A percentile compares a stretch with the other conserved stretches of the same genome.
Conservation (phyloP, 2,888 invertebrate species). For the Shargacucullia verbasci region DNA sequence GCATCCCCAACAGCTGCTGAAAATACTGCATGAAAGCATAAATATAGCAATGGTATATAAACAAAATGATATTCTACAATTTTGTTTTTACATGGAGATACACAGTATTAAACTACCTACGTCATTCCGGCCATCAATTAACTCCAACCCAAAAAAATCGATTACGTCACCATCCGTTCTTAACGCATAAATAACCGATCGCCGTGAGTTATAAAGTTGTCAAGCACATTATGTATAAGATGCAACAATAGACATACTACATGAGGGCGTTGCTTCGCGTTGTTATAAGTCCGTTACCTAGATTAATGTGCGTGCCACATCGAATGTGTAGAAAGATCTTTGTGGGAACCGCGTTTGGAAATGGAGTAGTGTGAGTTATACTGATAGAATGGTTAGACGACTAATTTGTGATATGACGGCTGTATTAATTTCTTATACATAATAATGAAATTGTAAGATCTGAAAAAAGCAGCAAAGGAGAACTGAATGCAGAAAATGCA, state of each 20-base stretch:
- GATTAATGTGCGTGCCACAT: slow-evolving; percentile 85
- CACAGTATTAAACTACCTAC: slow-evolving; percentile 5
- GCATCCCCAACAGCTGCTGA: no score
- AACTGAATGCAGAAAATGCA: no score
- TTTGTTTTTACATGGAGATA: no score
- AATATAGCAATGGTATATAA: no score
- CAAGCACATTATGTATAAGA: slow-evolving; percentile 62
- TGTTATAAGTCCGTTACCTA: slow-evolving; percentile 77
- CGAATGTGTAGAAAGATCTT: slow-evolving; percentile 85
- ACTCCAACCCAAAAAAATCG: slow-evolving; percentile 13
- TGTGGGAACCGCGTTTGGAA: slow-evolving; percentile 84
- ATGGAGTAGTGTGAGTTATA: slow-evolving; percentile 70
- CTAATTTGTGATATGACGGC: slow-evolving; percentile 26
- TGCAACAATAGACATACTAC: slow-evolving; percentile 69
- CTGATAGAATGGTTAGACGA: slow-evolving; percentile 35
- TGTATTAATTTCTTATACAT: slow-evolving; percentile 15
- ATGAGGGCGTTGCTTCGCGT: slow-evolving; percentile 71
- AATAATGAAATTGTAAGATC: no score
- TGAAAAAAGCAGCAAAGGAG: not conserved
- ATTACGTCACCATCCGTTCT: slow-evolving; percentile 45
- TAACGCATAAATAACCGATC: slow-evolving; percentile 54
- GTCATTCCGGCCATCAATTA: slow-evolving; percentile 26
- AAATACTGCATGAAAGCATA: no score
- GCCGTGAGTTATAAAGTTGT: slow-evolving; percentile 70
- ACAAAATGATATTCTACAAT: no score